Percentiles rank a stretch among this genome's conserved stretches.
These are phyloP conservation scores for Tupaia chinensis DNA, from an alignment of 2,113 vertebrate species.

Conservation along the genomic window DNA sequence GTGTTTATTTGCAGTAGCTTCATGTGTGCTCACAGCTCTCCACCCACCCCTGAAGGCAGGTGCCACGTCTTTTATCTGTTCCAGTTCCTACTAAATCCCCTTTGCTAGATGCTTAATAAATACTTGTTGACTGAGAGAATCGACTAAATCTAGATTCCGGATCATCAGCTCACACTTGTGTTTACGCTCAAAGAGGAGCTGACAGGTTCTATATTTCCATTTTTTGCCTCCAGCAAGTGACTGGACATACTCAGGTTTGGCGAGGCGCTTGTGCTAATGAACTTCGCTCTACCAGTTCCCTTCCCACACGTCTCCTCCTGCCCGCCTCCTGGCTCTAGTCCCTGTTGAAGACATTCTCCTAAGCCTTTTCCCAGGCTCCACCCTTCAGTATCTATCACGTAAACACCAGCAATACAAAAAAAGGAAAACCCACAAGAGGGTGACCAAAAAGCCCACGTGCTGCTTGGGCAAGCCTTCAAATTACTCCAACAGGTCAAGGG, in stretches of 20 bases:
- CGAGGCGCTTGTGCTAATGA: background rate
- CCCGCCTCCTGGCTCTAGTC: background rate
- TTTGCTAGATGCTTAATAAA: background rate
- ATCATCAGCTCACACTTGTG: background rate
- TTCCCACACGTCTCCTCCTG: background rate
- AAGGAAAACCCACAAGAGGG: background rate
- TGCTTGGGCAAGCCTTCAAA: background rate
- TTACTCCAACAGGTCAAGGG: background rate
- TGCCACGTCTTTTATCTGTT: background rate
- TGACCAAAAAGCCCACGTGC: background rate
- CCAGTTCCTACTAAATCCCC: conserved; percentile 62
- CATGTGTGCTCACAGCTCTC: background rate
- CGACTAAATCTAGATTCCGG: background rate
- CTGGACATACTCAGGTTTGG: background rate
- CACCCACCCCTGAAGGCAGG: background rate
- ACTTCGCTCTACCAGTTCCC: background rate
- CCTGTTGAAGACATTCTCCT: background rate
- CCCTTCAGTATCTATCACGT: conserved; percentile 25
- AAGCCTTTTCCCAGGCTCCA: conserved; percentile 56
- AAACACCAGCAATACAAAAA: background rate
- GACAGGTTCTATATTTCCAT: background rate
- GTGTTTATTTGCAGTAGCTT: background rate
- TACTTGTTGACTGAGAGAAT: background rate
- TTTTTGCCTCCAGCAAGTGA: conserved; percentile 39
- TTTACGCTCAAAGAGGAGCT: background rate